phyloP scores from a whole-genome alignment of 2,888 invertebrate species.

The Sepioteuthis lessoniana region DNA sequence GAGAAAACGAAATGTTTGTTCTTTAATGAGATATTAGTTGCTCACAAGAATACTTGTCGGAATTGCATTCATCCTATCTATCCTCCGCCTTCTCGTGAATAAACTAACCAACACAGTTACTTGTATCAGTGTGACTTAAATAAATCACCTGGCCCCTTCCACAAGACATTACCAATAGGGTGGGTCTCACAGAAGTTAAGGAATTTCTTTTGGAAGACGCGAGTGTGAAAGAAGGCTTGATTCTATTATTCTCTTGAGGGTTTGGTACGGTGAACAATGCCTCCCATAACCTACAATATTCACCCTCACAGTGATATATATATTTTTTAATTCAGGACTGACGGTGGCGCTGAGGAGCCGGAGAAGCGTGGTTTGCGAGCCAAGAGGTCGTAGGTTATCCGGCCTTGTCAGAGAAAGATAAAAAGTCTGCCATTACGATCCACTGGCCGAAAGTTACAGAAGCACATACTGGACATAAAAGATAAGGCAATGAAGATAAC shows the following conservation, averaged over 20 bases:
- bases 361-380: neutral
- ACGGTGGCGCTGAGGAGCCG: neutral
- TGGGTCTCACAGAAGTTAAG: neutral
- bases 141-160: neutral
- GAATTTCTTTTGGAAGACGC: neutral
- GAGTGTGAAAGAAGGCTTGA: neutral
- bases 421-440: neutral
- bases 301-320: neutral
- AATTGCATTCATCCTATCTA: neutral
- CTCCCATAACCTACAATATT: neutral
- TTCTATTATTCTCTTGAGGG: constrained; percentile 9
- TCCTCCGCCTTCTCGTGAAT: neutral
- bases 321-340: neutral
- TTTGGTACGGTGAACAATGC: neutral
- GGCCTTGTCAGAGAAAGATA: neutral
- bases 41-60: no score
- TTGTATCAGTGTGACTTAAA: neutral
- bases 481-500: neutral
- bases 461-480: constrained; percentile 7
- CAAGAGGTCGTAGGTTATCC: neutral
- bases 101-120: neutral
- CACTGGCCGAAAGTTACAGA: neutral
- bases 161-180: neutral
- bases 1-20: no score
- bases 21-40: no score